Conservation (phyloP, 1,140 invertebrate species). For the Brachionus angularis region DNA sequence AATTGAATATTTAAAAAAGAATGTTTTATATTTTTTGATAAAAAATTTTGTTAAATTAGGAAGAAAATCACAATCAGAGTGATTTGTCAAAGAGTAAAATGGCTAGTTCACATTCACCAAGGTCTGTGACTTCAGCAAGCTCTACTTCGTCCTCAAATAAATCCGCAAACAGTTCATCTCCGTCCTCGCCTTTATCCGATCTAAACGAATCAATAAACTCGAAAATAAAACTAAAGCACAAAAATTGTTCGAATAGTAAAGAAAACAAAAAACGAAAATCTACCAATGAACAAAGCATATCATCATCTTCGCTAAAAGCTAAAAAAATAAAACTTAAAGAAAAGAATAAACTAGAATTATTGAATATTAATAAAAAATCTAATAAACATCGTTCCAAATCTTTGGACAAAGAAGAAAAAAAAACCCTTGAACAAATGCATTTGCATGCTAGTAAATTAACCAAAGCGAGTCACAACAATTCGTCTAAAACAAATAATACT, state of each 20-base stretch:
- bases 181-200: not conserved
- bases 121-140: too few relatives aligned
- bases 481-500: not conserved
- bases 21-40: too few relatives aligned
- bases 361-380: slow-evolving; percentile 6
- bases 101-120: not conserved
- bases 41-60: too few relatives aligned
- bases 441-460: slow-evolving; percentile 7
- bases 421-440: slow-evolving; percentile 37
- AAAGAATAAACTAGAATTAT: slow-evolving; percentile 7
- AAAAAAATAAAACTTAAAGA: not conserved
- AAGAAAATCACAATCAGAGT: not conserved
- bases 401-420: slow-evolving; percentile 37
- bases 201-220: not conserved
- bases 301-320: not conserved
- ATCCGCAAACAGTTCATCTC: too few relatives aligned
- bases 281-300: too few relatives aligned
- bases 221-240: too few relatives aligned
- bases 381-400: slow-evolving; percentile 23
- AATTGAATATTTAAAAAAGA: too few relatives aligned
- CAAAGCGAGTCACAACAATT: not conserved
- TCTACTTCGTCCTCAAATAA: too few relatives aligned
- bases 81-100: not conserved
- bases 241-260: slow-evolving; percentile 14
- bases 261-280: slow-evolving; percentile 29